These are phyloP conservation scores for Pinctada fucata DNA, from an alignment of 2,888 invertebrate genomes.

Conservation along the genomic window DNA sequence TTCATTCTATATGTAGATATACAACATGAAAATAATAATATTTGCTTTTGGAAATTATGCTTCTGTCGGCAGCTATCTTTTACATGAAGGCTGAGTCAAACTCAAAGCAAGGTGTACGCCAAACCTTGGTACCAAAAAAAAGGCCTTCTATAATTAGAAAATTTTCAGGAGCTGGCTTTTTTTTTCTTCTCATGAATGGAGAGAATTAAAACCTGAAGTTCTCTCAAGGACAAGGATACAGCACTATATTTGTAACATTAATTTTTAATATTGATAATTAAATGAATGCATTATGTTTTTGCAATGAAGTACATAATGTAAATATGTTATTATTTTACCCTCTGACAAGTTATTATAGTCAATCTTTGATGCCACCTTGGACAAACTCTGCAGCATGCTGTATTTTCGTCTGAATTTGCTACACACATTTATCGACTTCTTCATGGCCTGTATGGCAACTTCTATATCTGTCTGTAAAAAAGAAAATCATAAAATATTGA, in stretches of 20 bases:
- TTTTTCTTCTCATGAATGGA: too few species aligned
- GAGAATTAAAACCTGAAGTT: too few species aligned
- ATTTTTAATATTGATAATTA: too few species aligned
- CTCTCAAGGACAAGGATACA: too few species aligned
- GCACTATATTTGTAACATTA: too few species aligned
- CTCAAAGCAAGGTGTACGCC: background rate
- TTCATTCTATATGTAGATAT: background rate
- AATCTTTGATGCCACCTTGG: conserved; percentile 87
- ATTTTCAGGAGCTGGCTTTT: too few species aligned
- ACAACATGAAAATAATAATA: background rate
- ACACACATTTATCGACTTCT: conserved; percentile 88
- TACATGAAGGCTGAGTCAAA: background rate
- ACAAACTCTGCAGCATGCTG: conserved; percentile 87
- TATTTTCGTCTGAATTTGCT: conserved; percentile 80
- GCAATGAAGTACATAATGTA: too few species aligned
- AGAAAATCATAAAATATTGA: conserved; percentile 17
- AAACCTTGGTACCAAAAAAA: background rate
- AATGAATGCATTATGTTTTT: too few species aligned
- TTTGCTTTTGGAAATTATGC: background rate
- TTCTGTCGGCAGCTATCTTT: too few species aligned
- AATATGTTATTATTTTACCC: conserved; percentile 73
- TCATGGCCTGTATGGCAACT: conserved; percentile 86
- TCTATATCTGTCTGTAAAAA: conserved; percentile 82
- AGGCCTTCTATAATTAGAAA: too few species aligned
- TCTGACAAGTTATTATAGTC: conserved; percentile 88